Evolutionary conservation across 2,797 vertebrate genomes (phyloP).

Genomic region (Geotrypetes seraphini): DNA sequence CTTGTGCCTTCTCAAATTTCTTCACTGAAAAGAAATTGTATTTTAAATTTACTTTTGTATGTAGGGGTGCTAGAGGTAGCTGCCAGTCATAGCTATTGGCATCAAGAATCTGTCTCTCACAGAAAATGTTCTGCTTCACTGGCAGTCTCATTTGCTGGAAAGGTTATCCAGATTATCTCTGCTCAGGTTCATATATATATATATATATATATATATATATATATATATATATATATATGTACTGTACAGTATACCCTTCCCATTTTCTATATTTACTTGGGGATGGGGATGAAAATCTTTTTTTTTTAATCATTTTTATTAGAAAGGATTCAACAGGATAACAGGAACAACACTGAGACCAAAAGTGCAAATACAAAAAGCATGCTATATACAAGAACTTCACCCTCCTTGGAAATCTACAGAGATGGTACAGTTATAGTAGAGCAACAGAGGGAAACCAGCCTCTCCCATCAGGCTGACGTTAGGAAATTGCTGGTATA

Average conservation of each 20-base stretch:
- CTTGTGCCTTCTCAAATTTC: neutral
- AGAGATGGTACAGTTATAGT: no score
- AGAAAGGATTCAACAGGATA: no score
- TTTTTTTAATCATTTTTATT: no score
- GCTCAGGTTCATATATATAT: neutral
- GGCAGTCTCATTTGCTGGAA: neutral
- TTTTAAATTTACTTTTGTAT: neutral
- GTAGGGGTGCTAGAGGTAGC: neutral
- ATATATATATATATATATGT: neutral
- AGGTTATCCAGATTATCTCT: slow-evolving; percentile 2
- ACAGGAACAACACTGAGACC: no score
- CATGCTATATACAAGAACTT: no score
- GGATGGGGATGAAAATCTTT: neutral
- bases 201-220: neutral
- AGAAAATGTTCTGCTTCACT: neutral
- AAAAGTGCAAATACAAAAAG: no score
- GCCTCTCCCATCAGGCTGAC: no score
- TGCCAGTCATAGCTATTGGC: neutral
- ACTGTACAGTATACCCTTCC: no score
- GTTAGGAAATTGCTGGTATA: no score
- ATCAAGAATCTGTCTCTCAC: neutral
- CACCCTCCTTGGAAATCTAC: no score
- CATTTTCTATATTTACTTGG: neutral
- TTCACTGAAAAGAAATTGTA: neutral
- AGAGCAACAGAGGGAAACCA: no score